Conservation (phyloP, 23 tunicate genomes). For the Ascidia mentula region DNA sequence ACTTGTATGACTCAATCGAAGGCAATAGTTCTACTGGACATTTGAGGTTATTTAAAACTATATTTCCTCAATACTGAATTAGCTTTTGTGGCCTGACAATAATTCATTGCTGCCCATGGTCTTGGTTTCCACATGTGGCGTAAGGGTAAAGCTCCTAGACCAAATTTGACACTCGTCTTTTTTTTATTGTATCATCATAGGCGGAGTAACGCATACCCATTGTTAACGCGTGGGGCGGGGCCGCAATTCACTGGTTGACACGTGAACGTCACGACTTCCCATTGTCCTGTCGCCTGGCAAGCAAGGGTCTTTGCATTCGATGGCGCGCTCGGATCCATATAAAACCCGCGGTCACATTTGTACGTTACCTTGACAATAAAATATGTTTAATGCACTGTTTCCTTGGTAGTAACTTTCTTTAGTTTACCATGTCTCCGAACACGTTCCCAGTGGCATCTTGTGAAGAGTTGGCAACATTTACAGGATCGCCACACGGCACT, state of each 20-base stretch:
- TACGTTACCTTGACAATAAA: slow-evolving; percentile 35
- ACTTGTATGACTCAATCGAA: no score
- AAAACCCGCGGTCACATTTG: slow-evolving; percentile 39
- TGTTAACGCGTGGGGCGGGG: slow-evolving; percentile 14
- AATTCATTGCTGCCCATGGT: no score
- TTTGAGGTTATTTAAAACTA: no score
- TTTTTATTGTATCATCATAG: no score
- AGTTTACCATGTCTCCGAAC: slow-evolving; percentile 50
- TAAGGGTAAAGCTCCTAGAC: no score
- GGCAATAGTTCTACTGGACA: no score
- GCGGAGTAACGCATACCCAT: no score
- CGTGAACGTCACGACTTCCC: slow-evolving; percentile 39
- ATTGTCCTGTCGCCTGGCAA: slow-evolving; percentile 52
- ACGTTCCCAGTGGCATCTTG: slow-evolving; percentile 21
- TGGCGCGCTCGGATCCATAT: slow-evolving; percentile 7
- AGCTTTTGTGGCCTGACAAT: no score
- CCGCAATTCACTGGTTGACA: slow-evolving; percentile 63
- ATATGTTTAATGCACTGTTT: background rate
- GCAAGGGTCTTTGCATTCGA: slow-evolving; percentile 1
- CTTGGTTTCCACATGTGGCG: no score
- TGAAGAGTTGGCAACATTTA: slow-evolving; percentile 27
- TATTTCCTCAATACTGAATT: no score
- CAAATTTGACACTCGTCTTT: no score
- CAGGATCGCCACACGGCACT: slow-evolving; percentile 49
- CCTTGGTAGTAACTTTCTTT: background rate